Evolutionary conservation across 2,113 vertebrate genomes (phyloP), one percentile per base, ranked within the genome.

Genomic region (Nycticebus coucang): DNA sequence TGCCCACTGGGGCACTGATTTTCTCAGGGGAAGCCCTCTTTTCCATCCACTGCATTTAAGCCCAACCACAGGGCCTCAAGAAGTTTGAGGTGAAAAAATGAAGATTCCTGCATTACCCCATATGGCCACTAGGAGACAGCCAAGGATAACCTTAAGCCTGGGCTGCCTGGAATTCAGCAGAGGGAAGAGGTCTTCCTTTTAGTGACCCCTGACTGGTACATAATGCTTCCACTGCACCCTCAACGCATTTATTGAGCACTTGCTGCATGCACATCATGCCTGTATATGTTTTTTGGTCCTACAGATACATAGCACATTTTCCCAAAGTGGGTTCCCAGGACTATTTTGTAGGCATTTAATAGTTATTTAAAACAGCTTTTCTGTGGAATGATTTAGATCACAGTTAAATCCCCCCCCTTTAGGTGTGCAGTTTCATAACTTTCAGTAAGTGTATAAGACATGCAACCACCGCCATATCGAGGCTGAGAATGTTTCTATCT

Each of bases 281-380:
- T n/a, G 53, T 45, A 5, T 59, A 22, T 30, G 5, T 75, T 81
- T 78, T 88, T 83, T 45, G 79, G 37, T 35, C 28, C 87, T 69
- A 13, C 33, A 30, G n/a, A 75, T 60, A 12, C 53, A 62, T 10
- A 72, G 15, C 41, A 69, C 9, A 1, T 7, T 79, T 84, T 60
- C 37, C 26, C 9, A 91, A 72, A 87, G 13, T 64, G 5, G 4
- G 4, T 9, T 87, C 35, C 41, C 18, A 60, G 81, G 15, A 50
- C 78, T 57, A 64, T 53, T 45, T 93, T 80, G 87, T 57, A 91
- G 24, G 41, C 15, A 83, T 62, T 64, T 79, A 26, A 18, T 79
- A 87, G 26, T 35, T 41, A 90, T 60, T 83, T 95, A 55, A 92
- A 93, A 83, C 30, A 83, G 78, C 24, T 94, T 88, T 72, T 37